Percentiles rank a stretch among this genome's conserved stretches.
Evolutionary conservation across 1,140 invertebrate species (phyloP).

Genomic region (Drosophila persimilis): DNA sequence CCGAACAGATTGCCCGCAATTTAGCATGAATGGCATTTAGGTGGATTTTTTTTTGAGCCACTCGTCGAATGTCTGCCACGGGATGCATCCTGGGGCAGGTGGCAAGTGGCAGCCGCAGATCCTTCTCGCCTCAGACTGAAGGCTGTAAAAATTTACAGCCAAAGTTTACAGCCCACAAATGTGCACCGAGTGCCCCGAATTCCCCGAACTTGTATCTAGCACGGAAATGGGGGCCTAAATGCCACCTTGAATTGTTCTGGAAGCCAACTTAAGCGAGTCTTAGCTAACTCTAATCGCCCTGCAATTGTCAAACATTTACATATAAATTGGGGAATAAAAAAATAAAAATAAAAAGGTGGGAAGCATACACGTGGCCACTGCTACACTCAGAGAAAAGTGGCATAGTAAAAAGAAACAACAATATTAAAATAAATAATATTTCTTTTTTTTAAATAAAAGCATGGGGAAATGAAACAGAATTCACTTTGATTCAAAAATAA

Average conservation of each 20-base stretch:
- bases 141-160: constrained; percentile 73
- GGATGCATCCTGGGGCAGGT: constrained; percentile 46
- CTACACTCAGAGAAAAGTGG: too few species aligned
- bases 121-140: constrained; percentile 26
- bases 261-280: constrained; percentile 1
- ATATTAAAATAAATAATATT: too few species aligned
- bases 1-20: constrained; percentile 67
- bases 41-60: constrained; percentile 35
- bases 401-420: too few species aligned
- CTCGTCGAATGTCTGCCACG: constrained; percentile 20
- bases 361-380: too few species aligned
- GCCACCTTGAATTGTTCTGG: neutral
- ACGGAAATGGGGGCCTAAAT: constrained; percentile 12
- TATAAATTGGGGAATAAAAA: constrained; percentile 22
- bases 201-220: constrained; percentile 4
- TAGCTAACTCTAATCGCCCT: constrained; percentile 19
- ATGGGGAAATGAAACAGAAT: too few species aligned
- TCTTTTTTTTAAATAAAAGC: too few species aligned
- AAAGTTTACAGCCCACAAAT: constrained; percentile 74
- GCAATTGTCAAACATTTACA: constrained; percentile 55
- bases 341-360: too few species aligned
- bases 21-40: constrained; percentile 73
- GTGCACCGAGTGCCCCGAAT: constrained; percentile 19
- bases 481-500: too few species aligned
- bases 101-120: neutral